Base-by-base conservation (phyloP, 2,113 vertebrate genomes). In the Cyphomyrus plagiostoma region DNA sequence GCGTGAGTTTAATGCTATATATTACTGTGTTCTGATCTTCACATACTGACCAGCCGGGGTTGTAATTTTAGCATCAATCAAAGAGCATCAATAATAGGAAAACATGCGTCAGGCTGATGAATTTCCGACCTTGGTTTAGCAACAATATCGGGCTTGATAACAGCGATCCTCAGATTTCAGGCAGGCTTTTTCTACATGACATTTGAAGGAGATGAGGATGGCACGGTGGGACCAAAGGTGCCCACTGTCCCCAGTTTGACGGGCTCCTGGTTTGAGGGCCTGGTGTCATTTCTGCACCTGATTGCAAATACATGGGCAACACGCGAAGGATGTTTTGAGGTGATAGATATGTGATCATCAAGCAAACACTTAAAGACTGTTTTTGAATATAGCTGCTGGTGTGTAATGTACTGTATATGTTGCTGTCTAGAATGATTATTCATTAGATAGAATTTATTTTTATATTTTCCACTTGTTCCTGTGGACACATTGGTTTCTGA, bases 381-480 rank as follows among this genome's bases (percentile, higher is more conserved):
- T 85, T 93, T 95, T 93, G 92, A 94, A 94, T 93, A 92, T 94
- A 95, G 92, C 93, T 95, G 93, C 93, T 95, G 93, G 92, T 93
- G 93, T 93, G 91, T 80, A 80, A 35, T 42, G 74, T 80, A 80
- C 74, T 80, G 74, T 80, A 42, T 91, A 91, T 93, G 91, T 94
- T 39, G 89, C 91, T 77, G 48, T 95, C 93, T 93, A 92, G 93
- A 91, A 88, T 91, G 92, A 89, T 90, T 74, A 84, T 46, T 84
- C 35, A 23, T 83, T 92, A 93, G 94, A 94, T 93, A 93, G 92
- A 94, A 88, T 92, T 94, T 95, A 95, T 94, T 95, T 96, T 95
- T 96, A 91, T 96, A 95, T 94, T 93, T 92, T 92, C 77, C 56
- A 92, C 91, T 89, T 94, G 53, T 93, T 86, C 88, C 77, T 92